Percentiles rank a stretch among this genome's conserved stretches.
Conservation (phyloP, 1,140 invertebrate genomes). For the Yoshiicerus persimilis region DNA sequence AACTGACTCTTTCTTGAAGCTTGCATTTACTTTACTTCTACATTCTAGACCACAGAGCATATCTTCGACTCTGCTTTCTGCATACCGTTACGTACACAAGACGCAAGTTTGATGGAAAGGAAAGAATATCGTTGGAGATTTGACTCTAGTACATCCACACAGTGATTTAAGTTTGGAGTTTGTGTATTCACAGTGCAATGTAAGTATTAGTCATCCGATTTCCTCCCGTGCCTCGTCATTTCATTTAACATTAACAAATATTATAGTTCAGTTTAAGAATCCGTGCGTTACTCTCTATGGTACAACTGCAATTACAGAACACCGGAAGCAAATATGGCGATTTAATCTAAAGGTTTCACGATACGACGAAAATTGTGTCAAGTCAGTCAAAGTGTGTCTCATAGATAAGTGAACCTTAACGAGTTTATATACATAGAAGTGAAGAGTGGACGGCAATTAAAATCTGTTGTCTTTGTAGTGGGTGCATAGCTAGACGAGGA, state of each 20-base stretch:
- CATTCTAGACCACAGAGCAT: no score
- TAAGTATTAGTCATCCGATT: not conserved
- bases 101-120: not conserved
- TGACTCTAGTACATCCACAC: no score
- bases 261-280: not conserved
- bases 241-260: not conserved
- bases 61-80: no score
- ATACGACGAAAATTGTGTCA: not conserved
- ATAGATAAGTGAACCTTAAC: not conserved
- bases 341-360: not conserved
- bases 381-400: not conserved
- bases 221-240: not conserved
- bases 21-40: no score
- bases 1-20: no score
- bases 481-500: not conserved
- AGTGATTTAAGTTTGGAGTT: not conserved
- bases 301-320: no score
- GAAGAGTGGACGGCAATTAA: not conserved
- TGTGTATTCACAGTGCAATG: not conserved
- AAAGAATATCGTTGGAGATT: not conserved
- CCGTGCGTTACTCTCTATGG: no score
- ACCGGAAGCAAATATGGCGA: not conserved
- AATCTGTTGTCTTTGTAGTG: conserved; percentile 5
- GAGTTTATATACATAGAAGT: not conserved
- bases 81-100: not conserved